Conservation (phyloP, 2,113 vertebrate species). For the Dasyurus viverrinus region DNA sequence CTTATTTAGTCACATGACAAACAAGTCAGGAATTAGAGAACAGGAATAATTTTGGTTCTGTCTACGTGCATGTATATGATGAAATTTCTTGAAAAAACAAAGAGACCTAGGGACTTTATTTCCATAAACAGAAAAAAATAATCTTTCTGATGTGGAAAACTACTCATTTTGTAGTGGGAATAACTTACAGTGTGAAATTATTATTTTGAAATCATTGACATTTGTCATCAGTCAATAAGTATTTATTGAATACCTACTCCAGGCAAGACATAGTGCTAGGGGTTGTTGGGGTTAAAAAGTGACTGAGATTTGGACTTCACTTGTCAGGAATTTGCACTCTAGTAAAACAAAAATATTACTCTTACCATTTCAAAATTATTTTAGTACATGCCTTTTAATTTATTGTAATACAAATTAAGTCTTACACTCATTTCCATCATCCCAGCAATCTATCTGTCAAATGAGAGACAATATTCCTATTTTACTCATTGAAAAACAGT, state of each 20-base stretch:
- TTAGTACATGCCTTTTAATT: not conserved
- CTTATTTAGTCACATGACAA: not conserved
- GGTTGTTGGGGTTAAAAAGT: not conserved
- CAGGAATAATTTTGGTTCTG: not conserved
- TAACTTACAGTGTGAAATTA: not conserved
- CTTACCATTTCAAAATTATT: not conserved
- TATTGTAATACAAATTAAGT: not conserved
- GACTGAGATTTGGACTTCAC: not conserved
- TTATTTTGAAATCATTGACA: not conserved
- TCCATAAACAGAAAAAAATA: not conserved
- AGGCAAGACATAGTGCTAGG: not conserved
- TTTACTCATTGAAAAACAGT: not conserved
- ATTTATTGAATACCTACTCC: not conserved
- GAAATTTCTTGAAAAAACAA: not conserved
- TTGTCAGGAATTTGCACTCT: not conserved
- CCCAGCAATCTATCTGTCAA: not conserved
- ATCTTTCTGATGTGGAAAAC: not conserved
- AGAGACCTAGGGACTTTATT: not conserved
- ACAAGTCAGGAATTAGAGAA: not conserved
- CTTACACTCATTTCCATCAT: not conserved
- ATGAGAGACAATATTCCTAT: not conserved
- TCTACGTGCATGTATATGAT: not conserved
- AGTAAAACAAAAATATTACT: not conserved
- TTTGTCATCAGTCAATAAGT: not conserved
- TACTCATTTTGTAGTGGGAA: not conserved